phyloP scores from a whole-genome alignment of 2,113 vertebrate species.

The Smithornis capensis region DNA sequence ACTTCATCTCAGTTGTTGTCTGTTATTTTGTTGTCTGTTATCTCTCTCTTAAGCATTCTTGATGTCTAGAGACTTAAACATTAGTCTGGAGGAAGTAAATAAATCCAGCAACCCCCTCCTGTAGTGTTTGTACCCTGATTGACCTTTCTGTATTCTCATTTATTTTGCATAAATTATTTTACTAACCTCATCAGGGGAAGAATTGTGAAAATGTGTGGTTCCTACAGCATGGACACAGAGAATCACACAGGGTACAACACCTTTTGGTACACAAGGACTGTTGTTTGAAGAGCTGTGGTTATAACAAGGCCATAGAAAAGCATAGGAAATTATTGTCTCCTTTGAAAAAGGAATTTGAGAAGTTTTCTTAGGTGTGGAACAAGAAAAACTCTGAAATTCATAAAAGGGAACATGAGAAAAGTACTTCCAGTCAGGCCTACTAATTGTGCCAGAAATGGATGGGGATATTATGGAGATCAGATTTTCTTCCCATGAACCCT shows the following conservation, averaged over 20 bases:
- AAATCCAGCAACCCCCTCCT: not conserved
- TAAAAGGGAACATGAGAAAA: not conserved
- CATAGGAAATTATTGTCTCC: not conserved
- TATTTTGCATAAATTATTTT: slow-evolving; percentile 65
- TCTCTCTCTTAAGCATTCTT: slow-evolving; percentile 10
- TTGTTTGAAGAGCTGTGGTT: not conserved
- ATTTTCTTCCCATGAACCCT: not conserved
- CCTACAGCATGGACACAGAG: not conserved
- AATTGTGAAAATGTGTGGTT: not conserved
- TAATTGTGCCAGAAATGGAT: not conserved
- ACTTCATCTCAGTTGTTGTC: not conserved
- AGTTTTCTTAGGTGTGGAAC: not conserved
- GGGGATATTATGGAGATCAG: not conserved
- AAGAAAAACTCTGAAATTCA: not conserved
- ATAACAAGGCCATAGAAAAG: not conserved
- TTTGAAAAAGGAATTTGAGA: not conserved
- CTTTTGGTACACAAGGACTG: not conserved
- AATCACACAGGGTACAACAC: not conserved
- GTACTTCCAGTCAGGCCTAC: not conserved
- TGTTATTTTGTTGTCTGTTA: slow-evolving; percentile 36
- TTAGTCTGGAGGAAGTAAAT: not conserved
- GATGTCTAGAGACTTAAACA: slow-evolving; percentile 37
- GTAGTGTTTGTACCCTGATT: slow-evolving; percentile 11
- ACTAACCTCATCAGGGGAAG: slow-evolving; percentile 25
- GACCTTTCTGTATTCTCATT: slow-evolving; percentile 64